Base-by-base conservation (phyloP, 2,797 vertebrate genomes). In the Acropternis orthonyx region DNA sequence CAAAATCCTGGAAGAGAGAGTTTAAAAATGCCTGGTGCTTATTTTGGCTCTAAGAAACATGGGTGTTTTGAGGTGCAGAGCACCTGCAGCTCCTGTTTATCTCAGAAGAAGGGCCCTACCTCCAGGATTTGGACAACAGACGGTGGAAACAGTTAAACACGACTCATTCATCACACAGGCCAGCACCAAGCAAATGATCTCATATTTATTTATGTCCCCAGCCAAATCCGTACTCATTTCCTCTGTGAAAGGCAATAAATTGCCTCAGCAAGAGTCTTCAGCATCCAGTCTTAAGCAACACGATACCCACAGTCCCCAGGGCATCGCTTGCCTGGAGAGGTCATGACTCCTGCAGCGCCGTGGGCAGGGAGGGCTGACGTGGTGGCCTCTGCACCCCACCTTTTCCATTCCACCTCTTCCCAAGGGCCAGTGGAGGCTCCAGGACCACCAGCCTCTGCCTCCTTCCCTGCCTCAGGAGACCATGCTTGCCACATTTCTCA, bases 151-250 rank as follows among this genome's bases (percentile, higher is more conserved):
- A 3, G 82, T 86, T 76, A 76, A 89, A 91, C 1, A 4, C 0
- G 1, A 91, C 68, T 56, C 54, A 75, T 88, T 93, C 89, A 72
- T 88, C 92, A n/a, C 22, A 0, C 48, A 69, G 93, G 58, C 83
- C 85, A 89, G 65, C 73, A 71, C 85, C 80, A 48, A 93, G 85
- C 76, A 77, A 94, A 61, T 88, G 28, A 94, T 76, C 94, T 95
- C 87, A 80, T 77, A 59, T 89, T 94, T 95, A 46, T 91, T 95
- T 89, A 80, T 68, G 68, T 88, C 61, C 75, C 59, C 46, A 76
- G 92, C 91, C 86, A 86, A 80, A 94, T 89, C 63, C 88, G 75
- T 91, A 80, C 72, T 93, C 78, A 91, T 83, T 95, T 93, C 87
- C 85, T 89, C 82, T 89, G 56, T 75, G 68, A 92, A 88, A 91